These are phyloP conservation scores for Cosmorhoe ocellata DNA, from an alignment of 2,888 invertebrate species.

Conservation along the genomic window DNA sequence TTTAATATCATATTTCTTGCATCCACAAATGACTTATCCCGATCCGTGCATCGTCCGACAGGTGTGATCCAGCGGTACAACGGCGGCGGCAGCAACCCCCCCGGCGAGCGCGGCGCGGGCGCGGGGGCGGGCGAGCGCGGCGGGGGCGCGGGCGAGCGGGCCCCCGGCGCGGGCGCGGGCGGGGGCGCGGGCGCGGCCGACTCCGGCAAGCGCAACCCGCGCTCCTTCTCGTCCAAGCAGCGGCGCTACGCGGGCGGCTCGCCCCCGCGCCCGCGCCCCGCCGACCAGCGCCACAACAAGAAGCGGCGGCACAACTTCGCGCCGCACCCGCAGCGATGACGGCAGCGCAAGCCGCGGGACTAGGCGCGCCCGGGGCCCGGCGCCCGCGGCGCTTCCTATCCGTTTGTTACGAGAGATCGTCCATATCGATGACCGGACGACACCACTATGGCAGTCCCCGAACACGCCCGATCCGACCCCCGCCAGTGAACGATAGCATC, in stretches of 20 bases:
- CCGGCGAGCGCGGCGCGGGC: neutral
- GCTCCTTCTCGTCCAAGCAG: slow-evolving; percentile 54
- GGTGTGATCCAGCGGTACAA: slow-evolving; percentile 68
- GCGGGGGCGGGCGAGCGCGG: too few species aligned
- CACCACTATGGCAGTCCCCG: too few species aligned
- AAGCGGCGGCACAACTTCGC: slow-evolving; percentile 48
- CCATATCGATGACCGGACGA: neutral
- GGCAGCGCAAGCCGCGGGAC: slow-evolving; percentile 15
- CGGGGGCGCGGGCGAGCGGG: neutral
- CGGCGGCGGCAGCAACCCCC: slow-evolving; percentile 26
- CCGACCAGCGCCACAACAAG: slow-evolving; percentile 49
- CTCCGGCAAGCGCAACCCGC: slow-evolving; percentile 24
- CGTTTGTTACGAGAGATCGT: slow-evolving; percentile 8
- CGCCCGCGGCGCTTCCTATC: too few species aligned
- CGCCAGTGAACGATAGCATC: too few species aligned
- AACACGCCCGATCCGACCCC: too few species aligned
- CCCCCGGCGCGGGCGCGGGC: slow-evolving; percentile 30
- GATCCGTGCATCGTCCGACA: slow-evolving; percentile 28
- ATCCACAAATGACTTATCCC: too few species aligned
- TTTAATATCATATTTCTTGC: too few species aligned
- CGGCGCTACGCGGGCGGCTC: slow-evolving; percentile 48
- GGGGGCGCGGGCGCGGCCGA: slow-evolving; percentile 34
- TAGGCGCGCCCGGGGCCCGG: too few species aligned
- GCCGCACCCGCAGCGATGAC: slow-evolving; percentile 58
- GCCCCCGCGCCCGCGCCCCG: slow-evolving; percentile 30